Evolutionary conservation across 2,113 vertebrate genomes (phyloP), one percentile per base, ranked within the genome.

Genomic region (Hyaena hyaena): DNA sequence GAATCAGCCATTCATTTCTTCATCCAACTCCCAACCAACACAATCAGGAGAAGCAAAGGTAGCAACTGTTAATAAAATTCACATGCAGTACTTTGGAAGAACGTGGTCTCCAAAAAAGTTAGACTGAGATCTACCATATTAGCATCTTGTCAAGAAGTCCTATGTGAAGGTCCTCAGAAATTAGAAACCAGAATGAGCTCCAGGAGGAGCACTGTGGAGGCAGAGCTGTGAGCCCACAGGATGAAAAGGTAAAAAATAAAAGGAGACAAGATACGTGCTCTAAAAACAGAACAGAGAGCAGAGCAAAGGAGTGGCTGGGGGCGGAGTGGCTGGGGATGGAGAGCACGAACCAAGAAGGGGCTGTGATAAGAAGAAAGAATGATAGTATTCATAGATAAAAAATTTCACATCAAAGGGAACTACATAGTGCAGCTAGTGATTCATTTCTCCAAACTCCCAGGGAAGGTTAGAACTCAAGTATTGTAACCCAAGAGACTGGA

Each of bases 1-100:
- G 89, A 92, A 95, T 77, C 23, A 89, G 82, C 61, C 39, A 65
- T 35, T 5, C 66, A 55, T 48, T 68, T 66, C 39, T 96, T 55
- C 35, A 76, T 71, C 92, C 96, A 96, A 95, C 33, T 87, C 86
- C 89, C 87, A 65, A 31, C 87, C 21, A 23, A 5, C 77, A 91
- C 45, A 48, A 88, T 79, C 63, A 35, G 63, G 68, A 43, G 58
- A 96, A 39, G 50, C 79, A 61, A 93, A 96, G 96, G 87, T 71
- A 96, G 83, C 63, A 50, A 74, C 23, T 82, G n/a, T 63, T 84
- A 77, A 48, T 58, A 45, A 77, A 87, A 87, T 83, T 96, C 82
- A 84, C 95, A 89, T 26, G 39, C 15, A 80, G 33, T 19, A 17
- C 28, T 86, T 63, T 61, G 58, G 76, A 92, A 84, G 35, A 93